Evolutionary conservation across 2,888 invertebrate species (phyloP).

Genomic region (Halictus quadricinctus): DNA sequence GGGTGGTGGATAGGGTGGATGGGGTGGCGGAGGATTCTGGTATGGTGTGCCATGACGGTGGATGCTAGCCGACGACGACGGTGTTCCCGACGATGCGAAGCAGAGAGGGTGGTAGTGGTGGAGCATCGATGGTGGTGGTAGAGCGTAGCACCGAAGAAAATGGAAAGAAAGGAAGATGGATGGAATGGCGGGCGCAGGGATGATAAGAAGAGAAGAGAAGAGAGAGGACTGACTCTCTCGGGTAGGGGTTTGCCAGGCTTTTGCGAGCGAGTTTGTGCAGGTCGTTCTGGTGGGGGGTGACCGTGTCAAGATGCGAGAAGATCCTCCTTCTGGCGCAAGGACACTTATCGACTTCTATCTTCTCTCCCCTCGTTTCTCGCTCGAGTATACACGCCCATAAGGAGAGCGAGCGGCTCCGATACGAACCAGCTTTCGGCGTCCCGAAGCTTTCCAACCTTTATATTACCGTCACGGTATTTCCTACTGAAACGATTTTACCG

Average conservation of each 20-base stretch:
- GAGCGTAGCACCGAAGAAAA: slow-evolving; percentile 72
- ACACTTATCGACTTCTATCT: slow-evolving; percentile 72
- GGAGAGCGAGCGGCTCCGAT: neutral
- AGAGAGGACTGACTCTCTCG: slow-evolving; percentile 56
- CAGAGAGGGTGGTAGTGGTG: slow-evolving; percentile 17
- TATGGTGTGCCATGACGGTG: slow-evolving; percentile 69
- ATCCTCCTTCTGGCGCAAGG: slow-evolving; percentile 72
- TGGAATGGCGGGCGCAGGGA: slow-evolving; percentile 76
- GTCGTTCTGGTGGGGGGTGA: slow-evolving; percentile 69
- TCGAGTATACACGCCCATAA: slow-evolving; percentile 62
- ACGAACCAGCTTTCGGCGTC: slow-evolving; percentile 57
- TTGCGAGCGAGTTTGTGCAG: slow-evolving; percentile 55
- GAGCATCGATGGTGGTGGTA: slow-evolving; percentile 26
- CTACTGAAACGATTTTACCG: slow-evolving; percentile 43
- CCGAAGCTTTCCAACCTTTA: slow-evolving; percentile 57
- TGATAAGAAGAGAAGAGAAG: slow-evolving; percentile 63
- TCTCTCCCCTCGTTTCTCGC: slow-evolving; percentile 51
- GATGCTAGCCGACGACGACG: slow-evolving; percentile 29
- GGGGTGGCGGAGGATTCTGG: slow-evolving; percentile 55
- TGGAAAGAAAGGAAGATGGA: slow-evolving; percentile 82
- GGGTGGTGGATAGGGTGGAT: neutral
- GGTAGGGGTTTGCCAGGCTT: slow-evolving; percentile 43
- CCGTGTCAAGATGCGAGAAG: slow-evolving; percentile 76
- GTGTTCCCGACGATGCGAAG: slow-evolving; percentile 51
- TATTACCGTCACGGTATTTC: slow-evolving; percentile 46